Evolutionary conservation across 2,888 invertebrate species (phyloP), one percentile per base, ranked within the genome.

Genomic region (Cyclophora albipunctata): DNA sequence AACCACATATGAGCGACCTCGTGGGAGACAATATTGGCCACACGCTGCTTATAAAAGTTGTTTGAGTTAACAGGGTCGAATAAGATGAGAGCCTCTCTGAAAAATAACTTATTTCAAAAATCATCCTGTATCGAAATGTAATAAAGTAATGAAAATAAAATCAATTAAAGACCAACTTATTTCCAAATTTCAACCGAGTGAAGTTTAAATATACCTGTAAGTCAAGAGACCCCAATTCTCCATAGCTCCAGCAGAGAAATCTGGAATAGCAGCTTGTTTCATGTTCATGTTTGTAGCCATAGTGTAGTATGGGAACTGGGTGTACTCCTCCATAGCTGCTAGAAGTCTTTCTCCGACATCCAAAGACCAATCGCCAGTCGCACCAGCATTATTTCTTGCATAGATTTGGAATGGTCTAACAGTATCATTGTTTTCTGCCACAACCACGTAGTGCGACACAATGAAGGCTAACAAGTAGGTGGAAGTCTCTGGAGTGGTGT

Each of bases 381-480:
- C 51, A 0, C 75, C 71, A 3, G 81, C 82, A 47, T 85, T 85
- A 40, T 84, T 62, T 42, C 90, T 74, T 0, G 91, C 89, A 40
- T 79, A 82, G 34, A 87, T 85, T 3, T 72, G 57, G 56, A 89
- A 87, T 5, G 86, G 85, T 41, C 83, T 64, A 0, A 3, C 4
- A 0, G 7, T 0, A 33, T 77, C 55, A 20, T 59, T 67, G 35
- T 74, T 74, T 0, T 52, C 42, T 0, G 78, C 70, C 0, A 81
- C 73, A 2, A 47, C 60, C 34, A 62, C 52, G n/a, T 94, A 93
- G 62, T 95, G 93, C n/a, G 95, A 95, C 0, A 98, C 93, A 2
- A 96, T 92, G 68, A 97, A 93, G 0, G 96, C 97, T 7, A 97
- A 88, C 45, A 97, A 84, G 68, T 98, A 98, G 0, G 96, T 94